Evolutionary conservation across 2,888 invertebrate genomes (phyloP).

Genomic region (Neuroscelio doddi): DNA sequence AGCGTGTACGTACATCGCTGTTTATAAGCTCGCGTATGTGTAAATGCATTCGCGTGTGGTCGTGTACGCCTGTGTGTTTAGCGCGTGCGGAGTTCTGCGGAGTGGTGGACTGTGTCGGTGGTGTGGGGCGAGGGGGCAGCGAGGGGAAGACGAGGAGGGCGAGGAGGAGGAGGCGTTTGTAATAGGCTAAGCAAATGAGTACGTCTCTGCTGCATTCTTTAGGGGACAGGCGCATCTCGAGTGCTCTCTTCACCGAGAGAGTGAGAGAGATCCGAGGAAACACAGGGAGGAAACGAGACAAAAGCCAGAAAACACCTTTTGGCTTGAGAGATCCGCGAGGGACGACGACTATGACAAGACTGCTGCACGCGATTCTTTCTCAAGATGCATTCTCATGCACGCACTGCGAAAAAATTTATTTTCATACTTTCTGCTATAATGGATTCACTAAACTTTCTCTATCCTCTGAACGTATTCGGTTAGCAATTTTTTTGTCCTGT

Average conservation of each 20-base stretch:
- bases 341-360: constrained; percentile 2
- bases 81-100: constrained; percentile 11
- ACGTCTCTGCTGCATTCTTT: constrained; percentile 61
- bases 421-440: too few species aligned
- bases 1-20: constrained; percentile 29
- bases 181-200: constrained; percentile 64
- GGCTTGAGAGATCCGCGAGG: constrained; percentile 2
- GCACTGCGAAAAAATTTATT: too few species aligned
- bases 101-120: too few species aligned
- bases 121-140: too few species aligned
- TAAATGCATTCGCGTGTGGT: constrained; percentile 13
- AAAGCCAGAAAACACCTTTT: constrained; percentile 21
- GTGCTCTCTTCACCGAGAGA: constrained; percentile 58
- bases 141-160: neutral
- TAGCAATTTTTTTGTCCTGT: too few species aligned
- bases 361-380: constrained; percentile 32
- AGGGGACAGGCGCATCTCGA: constrained; percentile 60
- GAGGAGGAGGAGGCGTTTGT: constrained; percentile 48
- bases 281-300: constrained; percentile 19
- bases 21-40: constrained; percentile 42
- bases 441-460: too few species aligned
- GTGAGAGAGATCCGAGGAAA: constrained; percentile 8
- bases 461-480: too few species aligned
- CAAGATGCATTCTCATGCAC: constrained; percentile 20
- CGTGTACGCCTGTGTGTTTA: too few species aligned